These are phyloP conservation scores for Antedon mediterranea DNA, from an alignment of 53 echinoderm and acorn worm species.

Conservation along the genomic window DNA sequence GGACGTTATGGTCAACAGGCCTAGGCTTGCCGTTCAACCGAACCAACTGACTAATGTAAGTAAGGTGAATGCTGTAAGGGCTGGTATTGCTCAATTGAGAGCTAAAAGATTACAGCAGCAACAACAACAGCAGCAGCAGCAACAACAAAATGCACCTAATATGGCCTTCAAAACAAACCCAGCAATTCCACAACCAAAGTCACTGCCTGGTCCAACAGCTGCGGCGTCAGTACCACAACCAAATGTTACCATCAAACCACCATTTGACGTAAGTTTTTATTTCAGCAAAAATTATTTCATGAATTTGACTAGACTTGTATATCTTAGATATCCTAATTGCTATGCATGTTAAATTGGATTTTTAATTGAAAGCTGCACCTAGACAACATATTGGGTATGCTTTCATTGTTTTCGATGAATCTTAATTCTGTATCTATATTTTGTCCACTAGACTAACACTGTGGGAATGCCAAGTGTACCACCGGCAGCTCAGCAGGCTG, in stretches of 20 bases:
- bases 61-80: background rate
- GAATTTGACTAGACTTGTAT: too few relatives aligned
- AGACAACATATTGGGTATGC: too few relatives aligned
- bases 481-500: background rate
- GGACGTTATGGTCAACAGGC: background rate
- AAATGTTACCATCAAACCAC: conserved; percentile 3
- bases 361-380: too few relatives aligned
- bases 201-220: background rate
- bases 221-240: background rate
- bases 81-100: background rate
- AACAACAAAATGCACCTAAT: conserved; percentile 16
- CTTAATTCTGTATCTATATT: too few relatives aligned
- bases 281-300: too few relatives aligned
- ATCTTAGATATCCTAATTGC: too few relatives aligned
- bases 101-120: conserved; percentile 10
- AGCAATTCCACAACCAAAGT: background rate
- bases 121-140: conserved; percentile 32
- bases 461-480: background rate
- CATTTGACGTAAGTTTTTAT: background rate
- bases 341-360: too few relatives aligned
- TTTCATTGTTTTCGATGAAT: too few relatives aligned
- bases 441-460: background rate
- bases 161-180: background rate
- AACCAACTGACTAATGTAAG: background rate
- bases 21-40: background rate